Percentiles rank a stretch among this genome's conserved stretches.
Evolutionary conservation across 2,113 vertebrate species (phyloP).

Genomic region (Stigmatopora argus): DNA sequence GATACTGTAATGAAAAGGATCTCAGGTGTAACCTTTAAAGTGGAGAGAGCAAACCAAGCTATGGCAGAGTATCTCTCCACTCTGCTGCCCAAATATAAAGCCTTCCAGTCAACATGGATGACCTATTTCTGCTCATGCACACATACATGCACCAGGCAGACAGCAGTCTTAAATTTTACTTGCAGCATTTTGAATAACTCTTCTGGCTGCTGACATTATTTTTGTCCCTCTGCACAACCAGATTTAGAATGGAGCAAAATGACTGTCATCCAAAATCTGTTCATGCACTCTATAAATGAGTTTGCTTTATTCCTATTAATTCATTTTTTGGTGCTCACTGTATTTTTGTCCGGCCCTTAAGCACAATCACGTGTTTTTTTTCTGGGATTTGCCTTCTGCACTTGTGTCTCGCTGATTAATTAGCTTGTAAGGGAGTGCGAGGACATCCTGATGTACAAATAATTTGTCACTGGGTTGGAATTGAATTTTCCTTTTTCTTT

Average conservation of each 20-base stretch:
- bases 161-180: conserved; percentile 9
- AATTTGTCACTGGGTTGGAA: not conserved
- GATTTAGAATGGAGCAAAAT: conserved; percentile 12
- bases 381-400: conserved; percentile 23
- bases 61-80: conserved; percentile 28
- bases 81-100: conserved; percentile 52
- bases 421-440: conserved; percentile 8
- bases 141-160: conserved; percentile 25
- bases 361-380: conserved; percentile 10
- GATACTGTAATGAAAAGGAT: conserved; percentile 31
- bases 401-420: conserved; percentile 39
- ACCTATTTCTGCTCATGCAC: conserved; percentile 43
- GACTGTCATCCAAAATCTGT: conserved; percentile 44
- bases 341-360: conserved; percentile 31
- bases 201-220: not conserved
- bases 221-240: conserved; percentile 7
- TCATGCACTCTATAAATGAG: conserved; percentile 32
- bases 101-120: conserved; percentile 46
- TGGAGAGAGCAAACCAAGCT: conserved; percentile 19
- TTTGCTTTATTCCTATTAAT: conserved; percentile 20
- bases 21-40: conserved; percentile 31
- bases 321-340: conserved; percentile 1
- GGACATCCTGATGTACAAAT: not conserved
- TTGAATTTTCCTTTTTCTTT: not conserved
- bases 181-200: conserved; percentile 1